These are phyloP conservation scores for Brachyptera putata DNA, from an alignment of 2,888 invertebrate genomes.

Conservation along the genomic window DNA sequence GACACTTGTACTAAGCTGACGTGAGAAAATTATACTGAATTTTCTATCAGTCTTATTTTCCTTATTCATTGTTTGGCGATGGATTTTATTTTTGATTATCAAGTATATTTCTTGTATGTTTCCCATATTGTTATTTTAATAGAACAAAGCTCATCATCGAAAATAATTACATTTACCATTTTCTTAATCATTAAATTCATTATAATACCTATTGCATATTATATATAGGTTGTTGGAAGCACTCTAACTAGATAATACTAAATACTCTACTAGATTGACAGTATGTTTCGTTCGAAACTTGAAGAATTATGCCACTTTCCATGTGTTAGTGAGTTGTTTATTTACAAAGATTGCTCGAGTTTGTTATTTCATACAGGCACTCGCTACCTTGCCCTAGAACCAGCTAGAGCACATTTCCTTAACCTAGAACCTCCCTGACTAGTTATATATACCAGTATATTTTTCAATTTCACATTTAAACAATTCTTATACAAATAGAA, in stretches of 20 bases:
- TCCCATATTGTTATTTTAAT: background rate
- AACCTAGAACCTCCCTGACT: background rate
- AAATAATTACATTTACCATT: background rate
- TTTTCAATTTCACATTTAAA: background rate
- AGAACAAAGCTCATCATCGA: background rate
- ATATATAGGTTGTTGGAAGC: constrained; percentile 23
- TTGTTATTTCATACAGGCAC: background rate
- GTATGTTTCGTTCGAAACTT: background rate
- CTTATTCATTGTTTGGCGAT: constrained; percentile 21
- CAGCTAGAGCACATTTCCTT: background rate
- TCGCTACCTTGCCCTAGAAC: background rate
- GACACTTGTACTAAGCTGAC: background rate
- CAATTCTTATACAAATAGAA: background rate
- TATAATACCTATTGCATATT: constrained; percentile 23
- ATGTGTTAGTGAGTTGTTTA: background rate
- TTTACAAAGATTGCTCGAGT: background rate
- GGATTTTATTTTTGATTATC: background rate
- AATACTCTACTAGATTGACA: background rate
- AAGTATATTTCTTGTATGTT: background rate
- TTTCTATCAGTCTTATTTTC: constrained; percentile 19
- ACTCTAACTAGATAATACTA: constrained; percentile 11
- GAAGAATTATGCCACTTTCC: background rate
- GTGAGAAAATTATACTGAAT: constrained; percentile 20
- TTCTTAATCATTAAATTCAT: constrained; percentile 12
- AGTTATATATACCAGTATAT: no score